A percentile compares a stretch with the other conserved stretches of the same genome.
Evolutionary conservation across 2,113 vertebrate species (phyloP).

Genomic region (Elaphurus davidianus): DNA sequence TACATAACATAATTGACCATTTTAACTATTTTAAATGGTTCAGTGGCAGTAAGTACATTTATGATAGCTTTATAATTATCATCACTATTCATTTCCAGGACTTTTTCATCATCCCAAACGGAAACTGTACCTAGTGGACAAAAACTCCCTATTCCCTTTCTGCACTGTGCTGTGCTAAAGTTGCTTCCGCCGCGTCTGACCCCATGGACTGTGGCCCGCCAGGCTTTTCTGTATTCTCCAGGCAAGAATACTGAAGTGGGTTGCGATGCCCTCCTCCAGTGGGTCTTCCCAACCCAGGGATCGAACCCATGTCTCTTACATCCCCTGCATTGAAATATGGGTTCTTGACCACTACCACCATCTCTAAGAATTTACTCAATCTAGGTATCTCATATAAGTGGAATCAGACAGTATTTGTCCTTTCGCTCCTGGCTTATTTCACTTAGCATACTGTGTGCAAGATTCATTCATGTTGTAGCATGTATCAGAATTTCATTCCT

Average conservation of each 20-base stretch:
- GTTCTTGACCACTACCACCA: neutral
- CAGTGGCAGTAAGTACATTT: neutral
- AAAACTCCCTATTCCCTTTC: neutral
- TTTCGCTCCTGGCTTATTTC: neutral
- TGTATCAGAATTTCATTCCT: neutral
- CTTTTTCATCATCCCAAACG: neutral
- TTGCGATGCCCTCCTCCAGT: neutral
- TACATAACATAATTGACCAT: neutral
- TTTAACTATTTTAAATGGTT: neutral
- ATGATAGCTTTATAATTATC: neutral
- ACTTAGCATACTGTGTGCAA: neutral
- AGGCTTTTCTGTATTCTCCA: neutral
- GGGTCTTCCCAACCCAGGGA: neutral
- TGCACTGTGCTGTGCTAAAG: neutral
- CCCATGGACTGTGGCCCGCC: neutral
- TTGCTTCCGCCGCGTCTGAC: neutral
- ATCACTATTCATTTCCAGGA: neutral
- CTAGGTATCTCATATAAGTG: neutral
- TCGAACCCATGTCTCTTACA: neutral
- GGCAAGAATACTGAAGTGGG: neutral
- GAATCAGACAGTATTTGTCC: neutral
- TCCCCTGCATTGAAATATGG: neutral
- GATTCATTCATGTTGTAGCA: neutral
- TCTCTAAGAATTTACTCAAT: neutral
- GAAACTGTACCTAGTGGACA: neutral